Base-by-base conservation (phyloP, 2,113 vertebrate genomes). In the Ellobius talpinus region DNA sequence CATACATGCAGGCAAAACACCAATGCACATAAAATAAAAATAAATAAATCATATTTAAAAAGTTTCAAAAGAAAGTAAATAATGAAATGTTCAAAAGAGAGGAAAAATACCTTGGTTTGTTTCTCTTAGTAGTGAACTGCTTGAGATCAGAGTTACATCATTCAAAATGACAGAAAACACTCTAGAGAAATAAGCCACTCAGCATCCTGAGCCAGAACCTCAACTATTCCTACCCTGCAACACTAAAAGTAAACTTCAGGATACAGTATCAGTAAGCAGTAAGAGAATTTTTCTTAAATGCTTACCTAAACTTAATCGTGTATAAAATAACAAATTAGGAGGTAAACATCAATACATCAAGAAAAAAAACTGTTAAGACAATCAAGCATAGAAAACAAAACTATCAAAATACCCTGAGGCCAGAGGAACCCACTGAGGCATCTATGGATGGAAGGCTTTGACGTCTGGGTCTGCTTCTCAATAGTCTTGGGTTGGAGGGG, bases 101-200 rank as follows among this genome's bases (percentile, higher is more conserved):
- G 42, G 77, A 89, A 93, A 91, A 72, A 19, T 77, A 6, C 14
- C 63, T 87, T 61, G 7, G 47, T 72, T 92, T 86, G 23, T 55
- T 91, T 89, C 84, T 91, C 58, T 89, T 72, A 85, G 8, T 45
- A 78, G 84, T 81, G 91, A 96, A 96, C 89, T 92, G 14, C 58
- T 86, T 85, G 5, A 29, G 45, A 74, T 86, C 47, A 92, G 88
- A 91, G 42, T 79, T 65, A 70, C 72, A 68, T 21, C 39, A 78
- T 73, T 58, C 19, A 89, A 68, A n/a, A 92, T 21, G 24, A 33
- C 1, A 82, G 36, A 90, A 90, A 92, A 82, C 63, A 63, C 1
- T 50, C 45, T 24, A 42, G 39, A 10, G 76, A 94, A 94, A 66
- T 63, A 74, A 78, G 50, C 6, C 14, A 66, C 50, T 88, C 55